Base-by-base conservation (phyloP, 2,797 vertebrate species). In the Champsocephalus gunnari region DNA sequence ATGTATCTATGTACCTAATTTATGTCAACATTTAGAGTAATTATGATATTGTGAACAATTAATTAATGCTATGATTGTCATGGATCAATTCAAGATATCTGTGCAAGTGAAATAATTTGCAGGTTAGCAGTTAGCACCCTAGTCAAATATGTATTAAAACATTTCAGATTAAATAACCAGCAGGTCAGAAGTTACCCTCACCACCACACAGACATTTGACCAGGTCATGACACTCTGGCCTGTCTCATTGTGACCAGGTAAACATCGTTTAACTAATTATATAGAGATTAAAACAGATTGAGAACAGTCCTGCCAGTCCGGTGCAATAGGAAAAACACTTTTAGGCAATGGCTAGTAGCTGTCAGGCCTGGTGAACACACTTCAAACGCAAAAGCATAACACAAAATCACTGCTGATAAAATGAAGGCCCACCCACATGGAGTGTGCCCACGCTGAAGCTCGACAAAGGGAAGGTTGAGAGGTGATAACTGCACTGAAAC, bases 211-310 rank as follows among this genome's bases (percentile, higher is more conserved):
- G 79, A 9, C 48, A 32, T 60, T 43, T 78, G 80, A 80, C 83
- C 79, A 43, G 79, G 68, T 61, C 74, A 60, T 21, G 57, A 60
- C 61, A 28, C 57, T 79, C 63, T 76, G 75, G 76, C 66, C 56
- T 44, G 34, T 49, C 28, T 56, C 75, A 61, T 71, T 78, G 69
- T 56, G 68, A 86, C 67, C 14, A 47, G 6, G 47, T 63, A 74
- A 73, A 72, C 64, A 63, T 74, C 74, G 44, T 69, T 48, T 12
- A 54, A 64, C 58, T 69, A 53, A 86, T 75, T 72, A 72, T 16
- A 66, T n/a, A 60, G 62, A 63, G 78, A 87, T 90, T 87, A 83
- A 83, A 83, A 56, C 48, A 71, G 74, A 82, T 64, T 76, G 66
- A 80, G 64, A 75, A 75, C 48, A 16, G 17, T 38, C 59, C 24